Percentiles rank a stretch among this genome's conserved stretches.
Evolutionary conservation across 2,797 vertebrate genomes (phyloP).

Genomic region (Zenarchopterus dispar): DNA sequence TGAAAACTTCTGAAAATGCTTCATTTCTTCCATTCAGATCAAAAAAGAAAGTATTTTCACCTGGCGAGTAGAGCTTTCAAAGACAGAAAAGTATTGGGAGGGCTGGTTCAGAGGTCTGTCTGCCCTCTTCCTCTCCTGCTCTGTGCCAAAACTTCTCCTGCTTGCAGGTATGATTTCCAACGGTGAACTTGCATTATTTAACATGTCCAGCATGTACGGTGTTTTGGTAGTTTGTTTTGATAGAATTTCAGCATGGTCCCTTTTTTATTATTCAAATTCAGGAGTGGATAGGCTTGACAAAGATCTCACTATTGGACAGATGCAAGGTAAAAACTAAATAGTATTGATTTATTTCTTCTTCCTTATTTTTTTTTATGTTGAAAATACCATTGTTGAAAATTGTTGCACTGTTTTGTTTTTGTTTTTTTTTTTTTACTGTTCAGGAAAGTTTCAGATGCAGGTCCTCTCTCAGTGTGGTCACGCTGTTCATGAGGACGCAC

Average conservation of each 20-base stretch:
- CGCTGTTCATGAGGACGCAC: constrained; percentile 96
- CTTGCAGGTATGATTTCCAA: constrained; percentile 87
- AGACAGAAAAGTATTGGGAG: constrained; percentile 98
- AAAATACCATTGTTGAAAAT: not conserved
- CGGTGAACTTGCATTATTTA: too few relatives aligned
- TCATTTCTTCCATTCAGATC: constrained; percentile 72
- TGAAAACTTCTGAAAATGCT: not conserved
- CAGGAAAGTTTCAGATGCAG: constrained; percentile 99
- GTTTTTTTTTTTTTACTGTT: constrained; percentile 17
- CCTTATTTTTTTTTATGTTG: not conserved
- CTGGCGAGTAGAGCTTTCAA: constrained; percentile 95
- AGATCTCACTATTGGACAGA: constrained; percentile 98
- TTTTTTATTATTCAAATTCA: constrained; percentile 49
- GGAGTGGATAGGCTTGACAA: constrained; percentile 98
- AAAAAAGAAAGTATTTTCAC: constrained; percentile 94
- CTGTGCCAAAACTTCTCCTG: constrained; percentile 93
- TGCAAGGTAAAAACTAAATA: constrained; percentile 90
- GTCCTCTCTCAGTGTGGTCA: constrained; percentile 98
- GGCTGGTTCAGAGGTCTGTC: constrained; percentile 98
- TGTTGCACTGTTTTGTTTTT: constrained; percentile 8
- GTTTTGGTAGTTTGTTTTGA: too few relatives aligned
- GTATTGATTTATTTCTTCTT: not conserved
- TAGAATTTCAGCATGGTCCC: too few relatives aligned
- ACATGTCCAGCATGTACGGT: too few relatives aligned
- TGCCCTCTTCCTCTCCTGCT: constrained; percentile 92